These are phyloP conservation scores for Trichogramma pretiosum DNA, from an alignment of 1,140 invertebrate genomes.

Conservation along the genomic window DNA sequence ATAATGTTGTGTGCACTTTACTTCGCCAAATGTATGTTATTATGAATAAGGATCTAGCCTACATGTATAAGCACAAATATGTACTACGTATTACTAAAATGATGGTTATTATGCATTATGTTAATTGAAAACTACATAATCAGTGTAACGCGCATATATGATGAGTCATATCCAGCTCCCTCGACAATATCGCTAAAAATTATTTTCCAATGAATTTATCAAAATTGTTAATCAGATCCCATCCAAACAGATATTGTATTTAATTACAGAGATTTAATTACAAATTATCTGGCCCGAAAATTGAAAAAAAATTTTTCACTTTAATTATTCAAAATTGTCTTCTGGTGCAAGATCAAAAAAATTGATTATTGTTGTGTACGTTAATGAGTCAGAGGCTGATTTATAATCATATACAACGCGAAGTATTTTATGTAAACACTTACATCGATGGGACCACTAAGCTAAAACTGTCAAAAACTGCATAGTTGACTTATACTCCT, in stretches of 20 bases:
- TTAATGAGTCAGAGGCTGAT: conserved; percentile 6
- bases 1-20: too few species aligned
- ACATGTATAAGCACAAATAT: too few species aligned
- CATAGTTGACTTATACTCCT: neutral
- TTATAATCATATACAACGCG: conserved; percentile 6
- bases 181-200: too few species aligned
- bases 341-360: neutral
- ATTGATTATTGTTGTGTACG: neutral
- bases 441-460: conserved; percentile 17
- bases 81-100: too few species aligned
- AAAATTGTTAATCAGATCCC: too few species aligned
- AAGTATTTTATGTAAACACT: conserved; percentile 6
- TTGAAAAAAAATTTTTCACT: neutral
- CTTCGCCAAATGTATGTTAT: too few species aligned
- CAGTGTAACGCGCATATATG: too few species aligned
- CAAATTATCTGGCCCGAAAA: neutral
- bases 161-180: too few species aligned
- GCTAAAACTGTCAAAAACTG: conserved; percentile 5
- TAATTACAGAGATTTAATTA: neutral
- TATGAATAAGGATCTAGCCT: too few species aligned
- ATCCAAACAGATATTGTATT: neutral
- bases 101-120: too few species aligned
- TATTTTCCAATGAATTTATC: too few species aligned
- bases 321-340: neutral
- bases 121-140: too few species aligned